Evolutionary conservation across 23 tunicate genomes (phyloP).

Genomic region (Halocynthia roretzi): DNA sequence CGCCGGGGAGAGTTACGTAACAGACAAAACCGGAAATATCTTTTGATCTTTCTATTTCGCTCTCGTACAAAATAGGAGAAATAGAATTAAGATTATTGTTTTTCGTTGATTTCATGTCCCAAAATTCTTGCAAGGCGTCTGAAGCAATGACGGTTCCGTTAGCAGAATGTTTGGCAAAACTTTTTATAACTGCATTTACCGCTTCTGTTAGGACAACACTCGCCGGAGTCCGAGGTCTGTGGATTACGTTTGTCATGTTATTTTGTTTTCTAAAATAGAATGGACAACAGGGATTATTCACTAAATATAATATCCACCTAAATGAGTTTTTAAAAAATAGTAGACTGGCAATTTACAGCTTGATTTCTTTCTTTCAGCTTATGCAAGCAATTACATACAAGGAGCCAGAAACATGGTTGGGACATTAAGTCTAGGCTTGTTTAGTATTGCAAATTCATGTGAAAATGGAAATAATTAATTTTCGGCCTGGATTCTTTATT

Average conservation of each 20-base stretch:
- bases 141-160: constrained; percentile 51
- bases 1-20: constrained; percentile 75
- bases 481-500: too few species aligned
- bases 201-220: constrained; percentile 31
- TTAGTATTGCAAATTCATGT: too few species aligned
- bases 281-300: too few species aligned
- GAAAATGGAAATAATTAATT: too few species aligned
- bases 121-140: constrained; percentile 78
- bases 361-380: too few species aligned
- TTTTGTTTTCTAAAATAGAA: too few species aligned
- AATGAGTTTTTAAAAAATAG: too few species aligned
- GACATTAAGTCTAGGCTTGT: too few species aligned
- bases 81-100: constrained; percentile 2
- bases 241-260: constrained; percentile 11
- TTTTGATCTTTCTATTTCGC: constrained; percentile 5
- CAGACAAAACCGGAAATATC: constrained; percentile 28
- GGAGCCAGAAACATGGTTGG: too few species aligned
- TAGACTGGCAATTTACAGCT: too few species aligned
- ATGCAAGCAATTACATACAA: too few species aligned
- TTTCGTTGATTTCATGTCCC: constrained; percentile 61
- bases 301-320: too few species aligned
- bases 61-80: constrained; percentile 26
- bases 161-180: constrained; percentile 63
- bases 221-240: constrained; percentile 20
- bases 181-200: constrained; percentile 53